phyloP scores from a whole-genome alignment of 2,113 vertebrate species.

The Onychorhynchus coronatus region DNA sequence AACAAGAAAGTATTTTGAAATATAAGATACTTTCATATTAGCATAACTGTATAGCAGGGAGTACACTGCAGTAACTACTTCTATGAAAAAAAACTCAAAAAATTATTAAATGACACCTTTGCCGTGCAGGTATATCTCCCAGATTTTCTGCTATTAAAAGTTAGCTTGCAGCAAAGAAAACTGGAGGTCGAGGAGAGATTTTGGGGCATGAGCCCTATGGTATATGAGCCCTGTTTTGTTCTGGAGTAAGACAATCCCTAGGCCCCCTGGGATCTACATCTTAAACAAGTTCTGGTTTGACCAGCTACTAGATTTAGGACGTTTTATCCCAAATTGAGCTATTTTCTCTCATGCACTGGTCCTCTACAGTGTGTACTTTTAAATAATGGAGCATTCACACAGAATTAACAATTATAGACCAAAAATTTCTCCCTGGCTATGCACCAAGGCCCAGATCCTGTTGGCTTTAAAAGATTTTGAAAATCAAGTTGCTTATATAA shows the following conservation, averaged over 20 bases:
- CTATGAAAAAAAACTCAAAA: background rate
- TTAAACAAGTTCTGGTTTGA: background rate
- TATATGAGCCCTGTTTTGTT: background rate
- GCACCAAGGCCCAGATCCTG: background rate
- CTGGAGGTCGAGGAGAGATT: background rate
- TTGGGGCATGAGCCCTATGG: rapidly evolving
- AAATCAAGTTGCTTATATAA: background rate
- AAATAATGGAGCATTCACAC: background rate
- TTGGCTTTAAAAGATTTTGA: background rate
- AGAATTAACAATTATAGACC: background rate
- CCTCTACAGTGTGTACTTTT: background rate
- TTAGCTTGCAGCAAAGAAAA: background rate
- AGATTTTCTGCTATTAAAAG: background rate
- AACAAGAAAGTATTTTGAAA: background rate
- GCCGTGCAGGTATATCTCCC: background rate
- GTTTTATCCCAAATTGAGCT: background rate
- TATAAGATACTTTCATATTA: background rate
- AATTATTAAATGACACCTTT: background rate
- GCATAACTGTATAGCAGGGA: background rate
- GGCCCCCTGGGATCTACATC: background rate
- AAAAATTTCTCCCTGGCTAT: background rate
- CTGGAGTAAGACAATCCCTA: background rate
- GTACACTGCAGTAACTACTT: background rate
- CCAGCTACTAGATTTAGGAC: background rate
- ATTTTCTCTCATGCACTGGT: background rate